A percentile compares a stretch with the other conserved stretches of the same genome.
phyloP scores from a whole-genome alignment of 2,113 vertebrate genomes.

The Passer montanus region DNA sequence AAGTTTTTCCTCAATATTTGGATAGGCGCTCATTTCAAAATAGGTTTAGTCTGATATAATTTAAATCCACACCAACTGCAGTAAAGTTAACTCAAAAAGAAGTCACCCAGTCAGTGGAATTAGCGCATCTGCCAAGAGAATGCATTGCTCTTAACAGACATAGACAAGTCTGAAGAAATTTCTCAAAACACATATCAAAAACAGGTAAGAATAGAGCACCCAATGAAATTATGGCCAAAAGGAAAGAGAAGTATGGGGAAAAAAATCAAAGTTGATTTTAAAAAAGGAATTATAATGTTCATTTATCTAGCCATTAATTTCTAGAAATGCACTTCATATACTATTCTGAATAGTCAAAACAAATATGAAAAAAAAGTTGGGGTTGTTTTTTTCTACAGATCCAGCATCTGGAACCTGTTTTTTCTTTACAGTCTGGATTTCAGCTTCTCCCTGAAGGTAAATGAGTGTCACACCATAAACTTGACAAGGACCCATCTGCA shows the following conservation, averaged over 20 bases:
- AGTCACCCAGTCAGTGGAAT: background rate
- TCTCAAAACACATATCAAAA: background rate
- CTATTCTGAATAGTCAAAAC: background rate
- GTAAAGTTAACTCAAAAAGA: background rate
- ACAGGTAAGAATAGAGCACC: background rate
- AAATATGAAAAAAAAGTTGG: background rate
- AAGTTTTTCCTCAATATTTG: background rate
- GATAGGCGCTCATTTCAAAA: background rate
- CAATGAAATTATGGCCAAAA: background rate
- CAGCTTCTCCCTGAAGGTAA: slow-evolving; percentile 1
- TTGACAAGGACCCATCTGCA: background rate
- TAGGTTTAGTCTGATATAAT: background rate
- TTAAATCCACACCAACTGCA: background rate
- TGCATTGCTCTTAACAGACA: background rate
- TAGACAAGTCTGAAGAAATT: background rate
- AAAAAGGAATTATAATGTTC: background rate
- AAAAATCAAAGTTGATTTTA: background rate
- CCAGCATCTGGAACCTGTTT: background rate
- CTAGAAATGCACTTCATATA: background rate
- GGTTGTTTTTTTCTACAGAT: background rate
- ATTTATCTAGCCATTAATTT: background rate
- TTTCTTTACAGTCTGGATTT: slow-evolving; percentile 11
- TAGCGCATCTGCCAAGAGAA: background rate
- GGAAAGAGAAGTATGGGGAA: background rate
- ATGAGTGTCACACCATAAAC: background rate